phyloP scores from a whole-genome alignment of 2,888 invertebrate genomes.

The Drosophila birchii region DNA sequence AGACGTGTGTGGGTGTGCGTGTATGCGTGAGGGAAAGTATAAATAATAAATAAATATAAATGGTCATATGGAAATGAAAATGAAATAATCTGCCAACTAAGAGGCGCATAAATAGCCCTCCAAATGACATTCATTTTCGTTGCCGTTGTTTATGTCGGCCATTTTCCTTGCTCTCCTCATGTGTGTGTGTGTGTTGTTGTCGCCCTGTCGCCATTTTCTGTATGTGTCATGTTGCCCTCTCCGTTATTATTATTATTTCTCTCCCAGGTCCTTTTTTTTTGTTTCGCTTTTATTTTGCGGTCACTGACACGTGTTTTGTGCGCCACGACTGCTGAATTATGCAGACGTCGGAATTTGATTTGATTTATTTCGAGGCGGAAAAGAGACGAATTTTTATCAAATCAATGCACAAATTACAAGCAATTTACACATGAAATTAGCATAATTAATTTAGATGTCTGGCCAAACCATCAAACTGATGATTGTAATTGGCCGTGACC shows the following conservation, averaged over 20 bases:
- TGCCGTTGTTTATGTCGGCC: constrained; percentile 57
- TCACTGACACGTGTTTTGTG: constrained; percentile 70
- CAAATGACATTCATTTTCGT: constrained; percentile 67
- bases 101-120: constrained; percentile 72
- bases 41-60: constrained; percentile 58
- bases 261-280: constrained; percentile 30
- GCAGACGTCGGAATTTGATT: constrained; percentile 67
- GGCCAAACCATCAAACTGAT: constrained; percentile 32
- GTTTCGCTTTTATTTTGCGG: constrained; percentile 51
- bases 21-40: constrained; percentile 34
- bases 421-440: constrained; percentile 69
- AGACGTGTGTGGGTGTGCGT: constrained; percentile 15
- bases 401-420: constrained; percentile 73
- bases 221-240: constrained; percentile 31
- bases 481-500: constrained; percentile 36
- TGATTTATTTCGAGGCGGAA: constrained; percentile 65
- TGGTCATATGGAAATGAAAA: constrained; percentile 63
- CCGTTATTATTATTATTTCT: constrained; percentile 38
- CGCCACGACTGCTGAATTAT: constrained; percentile 58
- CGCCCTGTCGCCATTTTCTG: constrained; percentile 48
- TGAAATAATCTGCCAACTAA: constrained; percentile 75
- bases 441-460: constrained; percentile 71
- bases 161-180: constrained; percentile 43
- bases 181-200: constrained; percentile 22
- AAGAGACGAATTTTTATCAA: constrained; percentile 52